phyloP scores from a whole-genome alignment of 2,888 invertebrate species.

The Synanthedon vespiformis region DNA sequence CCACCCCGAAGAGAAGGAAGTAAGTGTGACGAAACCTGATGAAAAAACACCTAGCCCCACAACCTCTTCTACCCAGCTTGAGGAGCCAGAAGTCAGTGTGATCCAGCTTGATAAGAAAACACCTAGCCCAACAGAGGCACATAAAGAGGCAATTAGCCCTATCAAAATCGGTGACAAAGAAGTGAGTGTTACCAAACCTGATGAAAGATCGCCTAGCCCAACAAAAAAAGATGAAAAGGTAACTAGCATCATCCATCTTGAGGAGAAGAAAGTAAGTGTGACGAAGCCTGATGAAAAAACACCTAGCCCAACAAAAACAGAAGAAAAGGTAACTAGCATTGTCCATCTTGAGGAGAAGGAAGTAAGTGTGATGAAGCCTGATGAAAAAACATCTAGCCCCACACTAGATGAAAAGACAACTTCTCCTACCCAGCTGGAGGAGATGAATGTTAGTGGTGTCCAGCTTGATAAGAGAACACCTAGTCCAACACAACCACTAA shows the following conservation, averaged over 20 bases:
- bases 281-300: slow-evolving; percentile 2
- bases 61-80: neutral
- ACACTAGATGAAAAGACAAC: neutral
- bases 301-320: neutral
- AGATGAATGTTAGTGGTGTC: neutral
- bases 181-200: slow-evolving; percentile 2
- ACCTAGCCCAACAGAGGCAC: slow-evolving; percentile 4
- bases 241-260: neutral
- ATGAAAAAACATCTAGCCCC: slow-evolving; percentile 1
- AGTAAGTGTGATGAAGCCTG: neutral
- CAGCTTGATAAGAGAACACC: neutral
- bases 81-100: neutral
- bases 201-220: neutral
- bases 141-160: neutral
- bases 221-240: slow-evolving; percentile 2
- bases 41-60: slow-evolving; percentile 3
- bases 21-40: slow-evolving; percentile 4
- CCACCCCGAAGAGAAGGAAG: slow-evolving; percentile 4
- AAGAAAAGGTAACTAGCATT: neutral
- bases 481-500: neutral
- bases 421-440: neutral
- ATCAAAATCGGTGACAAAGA: slow-evolving; percentile 8
- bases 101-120: slow-evolving; percentile 4
- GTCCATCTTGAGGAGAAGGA: slow-evolving; percentile 1
- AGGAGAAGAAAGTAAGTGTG: slow-evolving; percentile 1